These are phyloP conservation scores for Phaonia tiefii DNA, from an alignment of 2,888 invertebrate species.

Conservation along the genomic window DNA sequence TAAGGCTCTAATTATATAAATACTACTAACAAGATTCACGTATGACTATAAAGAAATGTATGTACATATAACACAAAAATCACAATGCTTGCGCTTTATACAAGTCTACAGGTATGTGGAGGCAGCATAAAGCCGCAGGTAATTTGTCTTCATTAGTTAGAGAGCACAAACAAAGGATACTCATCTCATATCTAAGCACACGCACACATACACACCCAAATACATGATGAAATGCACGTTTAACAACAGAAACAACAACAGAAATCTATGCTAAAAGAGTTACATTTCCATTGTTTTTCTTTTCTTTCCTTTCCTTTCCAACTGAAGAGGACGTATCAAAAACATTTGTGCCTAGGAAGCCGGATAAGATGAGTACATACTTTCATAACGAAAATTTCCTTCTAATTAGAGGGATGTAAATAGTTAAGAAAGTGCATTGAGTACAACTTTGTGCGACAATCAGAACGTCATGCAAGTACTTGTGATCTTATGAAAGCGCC, in stretches of 20 bases:
- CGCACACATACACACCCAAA: neutral
- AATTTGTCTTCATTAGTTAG: slow-evolving; percentile 67
- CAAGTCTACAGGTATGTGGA: neutral
- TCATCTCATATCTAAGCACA: neutral
- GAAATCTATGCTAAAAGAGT: slow-evolving; percentile 1
- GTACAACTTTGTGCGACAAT: neutral
- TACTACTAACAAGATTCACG: slow-evolving; percentile 48
- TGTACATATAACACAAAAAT: neutral
- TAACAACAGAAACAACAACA: slow-evolving; percentile 3
- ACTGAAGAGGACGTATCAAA: slow-evolving; percentile 8
- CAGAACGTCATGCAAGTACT: neutral
- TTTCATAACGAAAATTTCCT: slow-evolving; percentile 36
- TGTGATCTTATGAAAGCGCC: neutral
- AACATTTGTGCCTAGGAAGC: slow-evolving; percentile 49
- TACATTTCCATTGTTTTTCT: slow-evolving; percentile 6
- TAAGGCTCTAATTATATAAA: slow-evolving; percentile 65
- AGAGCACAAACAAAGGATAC: slow-evolving; percentile 43
- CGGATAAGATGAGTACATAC: slow-evolving; percentile 29
- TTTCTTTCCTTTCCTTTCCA: neutral
- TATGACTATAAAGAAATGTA: no score
- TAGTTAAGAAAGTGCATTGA: slow-evolving; percentile 36
- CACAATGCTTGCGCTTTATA: neutral
- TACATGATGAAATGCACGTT: slow-evolving; percentile 7
- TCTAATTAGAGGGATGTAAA: slow-evolving; percentile 50
- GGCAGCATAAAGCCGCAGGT: slow-evolving; percentile 65